Conservation (phyloP, 2,888 invertebrate species). For the Mimumesa dahlbomi region DNA sequence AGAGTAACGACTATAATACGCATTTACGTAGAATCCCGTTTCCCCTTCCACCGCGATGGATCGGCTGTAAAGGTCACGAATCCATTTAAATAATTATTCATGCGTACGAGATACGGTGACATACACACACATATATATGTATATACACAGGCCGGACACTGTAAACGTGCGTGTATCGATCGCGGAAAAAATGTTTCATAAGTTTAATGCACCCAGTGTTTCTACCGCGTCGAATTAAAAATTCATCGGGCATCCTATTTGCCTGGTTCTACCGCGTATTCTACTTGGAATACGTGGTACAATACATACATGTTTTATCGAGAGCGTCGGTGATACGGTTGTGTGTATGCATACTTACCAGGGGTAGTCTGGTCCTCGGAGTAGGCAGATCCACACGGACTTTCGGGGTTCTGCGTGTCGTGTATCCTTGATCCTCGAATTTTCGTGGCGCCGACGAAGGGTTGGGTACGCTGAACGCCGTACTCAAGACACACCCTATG, state of each 20-base stretch:
- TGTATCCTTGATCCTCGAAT: constrained; percentile 65
- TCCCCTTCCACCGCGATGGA: constrained; percentile 15
- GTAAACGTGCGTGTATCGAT: constrained; percentile 17
- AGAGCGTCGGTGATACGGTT: too few relatives aligned
- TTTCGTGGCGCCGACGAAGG: constrained; percentile 58
- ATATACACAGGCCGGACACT: too few relatives aligned
- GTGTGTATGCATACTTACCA: too few relatives aligned
- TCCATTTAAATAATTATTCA: constrained; percentile 59
- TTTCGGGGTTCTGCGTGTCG: constrained; percentile 69
- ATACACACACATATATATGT: constrained; percentile 14
- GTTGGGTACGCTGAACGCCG: constrained; percentile 70
- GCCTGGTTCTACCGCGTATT: too few relatives aligned
- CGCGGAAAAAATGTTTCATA: neutral
- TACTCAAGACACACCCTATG: constrained; percentile 73
- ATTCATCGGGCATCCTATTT: too few relatives aligned
- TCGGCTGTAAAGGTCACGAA: constrained; percentile 40
- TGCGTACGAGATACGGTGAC: constrained; percentile 5
- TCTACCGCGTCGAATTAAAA: constrained; percentile 1
- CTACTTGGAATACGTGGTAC: too few relatives aligned
- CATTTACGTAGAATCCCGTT: neutral
- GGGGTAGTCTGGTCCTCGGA: constrained; percentile 63
- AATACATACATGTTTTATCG: too few relatives aligned
- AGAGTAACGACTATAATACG: neutral
- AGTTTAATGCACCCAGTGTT: neutral
- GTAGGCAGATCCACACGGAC: constrained; percentile 62